These are phyloP conservation scores for Coregonus sp. DNA, from an alignment of 2,797 vertebrate genomes.

Conservation along the genomic window DNA sequence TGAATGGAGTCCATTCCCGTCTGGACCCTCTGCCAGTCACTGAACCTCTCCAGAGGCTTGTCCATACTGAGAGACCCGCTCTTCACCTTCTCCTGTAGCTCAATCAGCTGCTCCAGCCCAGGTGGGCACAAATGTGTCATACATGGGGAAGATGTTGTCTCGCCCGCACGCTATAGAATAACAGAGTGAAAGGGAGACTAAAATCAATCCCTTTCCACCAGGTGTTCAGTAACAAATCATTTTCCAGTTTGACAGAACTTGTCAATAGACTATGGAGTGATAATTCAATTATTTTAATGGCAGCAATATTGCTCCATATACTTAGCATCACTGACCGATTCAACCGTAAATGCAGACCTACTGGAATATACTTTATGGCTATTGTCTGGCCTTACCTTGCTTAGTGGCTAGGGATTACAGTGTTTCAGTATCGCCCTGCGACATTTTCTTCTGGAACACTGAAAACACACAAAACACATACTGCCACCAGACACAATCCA, in stretches of 20 bases:
- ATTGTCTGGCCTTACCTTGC: constrained; percentile 61
- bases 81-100: constrained; percentile 82
- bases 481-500: neutral
- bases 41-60: constrained; percentile 77
- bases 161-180: constrained; percentile 29
- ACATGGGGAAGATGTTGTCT: constrained; percentile 48
- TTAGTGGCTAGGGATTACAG: constrained; percentile 68
- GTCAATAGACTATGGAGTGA: neutral
- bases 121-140: constrained; percentile 63
- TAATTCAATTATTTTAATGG: neutral
- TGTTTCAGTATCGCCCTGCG: constrained; percentile 46
- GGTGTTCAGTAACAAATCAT: neutral
- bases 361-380: neutral
- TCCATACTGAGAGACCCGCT: constrained; percentile 74
- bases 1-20: constrained; percentile 68
- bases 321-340: neutral
- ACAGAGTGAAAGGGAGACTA: neutral
- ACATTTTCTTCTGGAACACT: constrained; percentile 75
- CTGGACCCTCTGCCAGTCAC: constrained; percentile 79
- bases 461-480: constrained; percentile 14
- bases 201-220: neutral
- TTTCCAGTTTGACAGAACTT: neutral
- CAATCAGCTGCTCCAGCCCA: constrained; percentile 76
- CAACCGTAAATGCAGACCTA: neutral
- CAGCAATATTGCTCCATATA: no score